These are phyloP conservation scores for Plebejus argus DNA, from an alignment of 2,888 invertebrate species.

Conservation along the genomic window DNA sequence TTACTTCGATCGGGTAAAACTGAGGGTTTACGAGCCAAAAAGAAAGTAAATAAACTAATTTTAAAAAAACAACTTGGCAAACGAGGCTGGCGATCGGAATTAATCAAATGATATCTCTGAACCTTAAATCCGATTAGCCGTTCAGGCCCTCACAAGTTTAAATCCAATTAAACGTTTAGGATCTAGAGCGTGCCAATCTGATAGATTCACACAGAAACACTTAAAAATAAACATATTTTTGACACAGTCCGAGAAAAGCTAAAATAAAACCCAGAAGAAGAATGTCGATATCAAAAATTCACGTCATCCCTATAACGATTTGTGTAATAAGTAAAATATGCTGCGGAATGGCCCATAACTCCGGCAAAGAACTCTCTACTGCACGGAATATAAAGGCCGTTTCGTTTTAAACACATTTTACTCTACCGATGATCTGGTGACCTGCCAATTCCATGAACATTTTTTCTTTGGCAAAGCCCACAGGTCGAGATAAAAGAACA, in stretches of 20 bases:
- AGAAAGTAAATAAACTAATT: not conserved
- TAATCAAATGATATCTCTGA: not conserved
- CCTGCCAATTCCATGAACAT: conserved; percentile 28
- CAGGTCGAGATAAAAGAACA: conserved; percentile 21
- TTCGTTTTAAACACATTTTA: conserved; percentile 28
- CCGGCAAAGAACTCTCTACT: not conserved
- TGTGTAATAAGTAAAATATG: conserved; percentile 3
- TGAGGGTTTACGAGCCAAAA: not conserved
- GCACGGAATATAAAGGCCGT: conserved; percentile 5
- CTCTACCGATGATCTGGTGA: conserved; percentile 27
- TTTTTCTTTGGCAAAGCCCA: conserved; percentile 22
- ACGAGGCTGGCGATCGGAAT: not conserved
- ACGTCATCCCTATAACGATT: not conserved
- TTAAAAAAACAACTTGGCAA: not conserved
- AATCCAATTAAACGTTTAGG: not conserved
- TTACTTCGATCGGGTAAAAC: not conserved
- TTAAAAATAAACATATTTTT: not conserved
- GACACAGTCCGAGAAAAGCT: not conserved
- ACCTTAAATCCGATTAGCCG: not conserved
- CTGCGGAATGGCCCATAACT: conserved; percentile 13
- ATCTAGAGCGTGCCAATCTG: not conserved
- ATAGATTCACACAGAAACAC: not conserved
- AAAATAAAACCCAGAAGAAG: not conserved
- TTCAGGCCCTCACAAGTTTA: not conserved
- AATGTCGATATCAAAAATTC: not conserved